Percentiles rank a stretch among this genome's conserved stretches.
Conservation (phyloP, 2,888 invertebrate species). For the Mythimna loreyi region DNA sequence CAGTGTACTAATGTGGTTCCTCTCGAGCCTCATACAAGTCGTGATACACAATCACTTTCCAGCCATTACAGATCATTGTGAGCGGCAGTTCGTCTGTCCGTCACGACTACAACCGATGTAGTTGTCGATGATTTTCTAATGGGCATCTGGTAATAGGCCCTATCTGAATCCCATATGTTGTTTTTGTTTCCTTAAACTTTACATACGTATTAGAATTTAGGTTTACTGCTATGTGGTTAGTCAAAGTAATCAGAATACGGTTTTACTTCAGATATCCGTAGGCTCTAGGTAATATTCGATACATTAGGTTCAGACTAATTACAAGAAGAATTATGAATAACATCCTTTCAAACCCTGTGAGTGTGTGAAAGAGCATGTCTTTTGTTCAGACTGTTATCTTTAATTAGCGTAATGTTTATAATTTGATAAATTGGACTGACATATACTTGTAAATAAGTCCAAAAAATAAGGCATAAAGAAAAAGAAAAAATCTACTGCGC, state of each 20-base stretch:
- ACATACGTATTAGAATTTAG: neutral
- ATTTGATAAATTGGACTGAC: no score
- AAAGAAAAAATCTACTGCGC: no score
- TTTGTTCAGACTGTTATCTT: no score
- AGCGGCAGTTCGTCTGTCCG: constrained; percentile 49
- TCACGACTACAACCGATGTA: constrained; percentile 42
- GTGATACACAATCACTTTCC: constrained; percentile 65
- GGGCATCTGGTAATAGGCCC: constrained; percentile 2
- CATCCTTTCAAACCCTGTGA: no score
- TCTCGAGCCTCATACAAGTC: constrained; percentile 29
- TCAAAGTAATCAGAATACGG: neutral
- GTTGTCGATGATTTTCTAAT: constrained; percentile 32
- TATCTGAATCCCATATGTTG: neutral
- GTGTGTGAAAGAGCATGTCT: no score
- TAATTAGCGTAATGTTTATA: no score
- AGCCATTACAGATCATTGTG: constrained; percentile 53
- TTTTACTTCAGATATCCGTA: no score
- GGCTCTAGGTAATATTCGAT: no score
- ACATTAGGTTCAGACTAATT: no score
- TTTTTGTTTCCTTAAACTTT: neutral
- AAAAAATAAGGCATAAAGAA: no score
- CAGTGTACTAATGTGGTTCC: constrained; percentile 11
- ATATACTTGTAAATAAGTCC: no score
- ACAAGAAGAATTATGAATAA: no score
- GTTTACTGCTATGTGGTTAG: neutral